Evolutionary conservation across 2,113 vertebrate genomes (phyloP).

Genomic region (Okapia johnstoni): DNA sequence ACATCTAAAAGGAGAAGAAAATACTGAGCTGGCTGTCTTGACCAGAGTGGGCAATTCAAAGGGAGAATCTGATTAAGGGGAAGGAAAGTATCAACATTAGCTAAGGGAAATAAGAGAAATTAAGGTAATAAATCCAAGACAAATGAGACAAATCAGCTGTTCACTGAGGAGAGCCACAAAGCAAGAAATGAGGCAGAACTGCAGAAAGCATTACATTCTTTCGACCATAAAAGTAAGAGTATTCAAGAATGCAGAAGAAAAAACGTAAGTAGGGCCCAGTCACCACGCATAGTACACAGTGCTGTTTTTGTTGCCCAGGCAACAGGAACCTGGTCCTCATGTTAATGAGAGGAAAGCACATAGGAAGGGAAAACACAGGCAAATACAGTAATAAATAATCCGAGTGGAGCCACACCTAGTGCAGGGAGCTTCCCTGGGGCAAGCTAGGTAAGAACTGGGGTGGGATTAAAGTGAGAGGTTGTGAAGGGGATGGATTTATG

Average conservation of each 20-base stretch:
- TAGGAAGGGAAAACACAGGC: not conserved
- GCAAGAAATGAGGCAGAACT: not conserved
- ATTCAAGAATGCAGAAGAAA: not conserved
- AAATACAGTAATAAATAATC: not conserved
- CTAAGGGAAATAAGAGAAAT: not conserved
- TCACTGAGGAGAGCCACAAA: not conserved
- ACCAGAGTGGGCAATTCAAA: not conserved
- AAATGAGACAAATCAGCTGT: not conserved
- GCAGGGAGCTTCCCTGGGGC: not conserved
- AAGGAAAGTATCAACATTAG: not conserved
- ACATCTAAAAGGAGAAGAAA: not conserved
- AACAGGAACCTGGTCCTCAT: not conserved
- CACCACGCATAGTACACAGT: not conserved
- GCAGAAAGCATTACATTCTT: not conserved
- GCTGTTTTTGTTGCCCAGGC: slow-evolving; percentile 1
- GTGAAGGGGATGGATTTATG: not conserved
- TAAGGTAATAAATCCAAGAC: not conserved
- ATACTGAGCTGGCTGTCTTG: not conserved
- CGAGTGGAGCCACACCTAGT: not conserved
- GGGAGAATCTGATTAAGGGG: not conserved
- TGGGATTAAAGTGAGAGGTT: not conserved
- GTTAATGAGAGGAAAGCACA: not conserved
- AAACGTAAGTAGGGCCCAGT: not conserved
- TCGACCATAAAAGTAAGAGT: not conserved
- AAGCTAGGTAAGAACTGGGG: not conserved